A percentile compares a stretch with the other conserved stretches of the same genome.
Evolutionary conservation across 2,797 vertebrate species (phyloP).

Genomic region (Pachyuromys duprasi): DNA sequence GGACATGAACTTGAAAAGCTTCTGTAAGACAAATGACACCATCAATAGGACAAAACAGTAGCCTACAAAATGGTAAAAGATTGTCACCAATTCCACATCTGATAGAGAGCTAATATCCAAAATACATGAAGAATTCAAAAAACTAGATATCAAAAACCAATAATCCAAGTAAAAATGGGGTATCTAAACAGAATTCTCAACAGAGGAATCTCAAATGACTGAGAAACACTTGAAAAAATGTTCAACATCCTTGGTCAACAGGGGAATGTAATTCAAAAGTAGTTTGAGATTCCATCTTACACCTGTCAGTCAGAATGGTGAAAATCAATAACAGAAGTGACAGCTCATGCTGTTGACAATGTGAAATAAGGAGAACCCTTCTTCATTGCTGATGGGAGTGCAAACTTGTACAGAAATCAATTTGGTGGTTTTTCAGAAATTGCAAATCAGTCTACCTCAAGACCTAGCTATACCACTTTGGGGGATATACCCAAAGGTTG

Average conservation of each 20-base stretch:
- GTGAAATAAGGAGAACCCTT: neutral
- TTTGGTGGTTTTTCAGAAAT: neutral
- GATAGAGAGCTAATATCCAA: neutral
- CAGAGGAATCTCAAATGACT: neutral
- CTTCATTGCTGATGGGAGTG: neutral
- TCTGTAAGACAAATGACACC: neutral
- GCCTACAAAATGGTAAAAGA: neutral
- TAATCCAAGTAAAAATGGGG: neutral
- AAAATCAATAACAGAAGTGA: neutral
- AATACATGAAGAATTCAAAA: neutral
- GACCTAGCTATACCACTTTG: neutral
- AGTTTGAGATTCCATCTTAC: neutral
- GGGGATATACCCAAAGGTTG: neutral
- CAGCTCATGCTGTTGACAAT: neutral
- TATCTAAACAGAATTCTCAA: neutral
- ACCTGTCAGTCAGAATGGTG: neutral
- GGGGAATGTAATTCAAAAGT: neutral
- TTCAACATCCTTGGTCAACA: neutral
- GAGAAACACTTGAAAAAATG: neutral
- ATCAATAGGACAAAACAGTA: neutral
- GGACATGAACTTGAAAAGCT: neutral
- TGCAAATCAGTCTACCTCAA: neutral
- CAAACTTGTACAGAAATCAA: neutral
- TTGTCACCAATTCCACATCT: neutral
- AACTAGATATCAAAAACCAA: neutral